phyloP scores from a whole-genome alignment of 2,113 vertebrate species.

The Myocastor coypus region DNA sequence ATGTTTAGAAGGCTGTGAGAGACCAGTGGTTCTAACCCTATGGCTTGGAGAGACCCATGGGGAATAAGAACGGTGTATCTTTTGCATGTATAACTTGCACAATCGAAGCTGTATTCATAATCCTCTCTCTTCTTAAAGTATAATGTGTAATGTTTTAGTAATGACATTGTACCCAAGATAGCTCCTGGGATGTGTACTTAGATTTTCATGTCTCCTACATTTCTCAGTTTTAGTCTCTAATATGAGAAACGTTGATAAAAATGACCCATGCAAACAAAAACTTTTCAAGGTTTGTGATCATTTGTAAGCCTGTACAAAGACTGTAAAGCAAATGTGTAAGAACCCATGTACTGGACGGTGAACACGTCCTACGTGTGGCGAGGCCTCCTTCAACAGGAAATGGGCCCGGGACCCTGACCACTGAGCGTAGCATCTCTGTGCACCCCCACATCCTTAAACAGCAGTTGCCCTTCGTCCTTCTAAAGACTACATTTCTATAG shows the following conservation, averaged over 20 bases:
- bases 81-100: not conserved
- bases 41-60: not conserved
- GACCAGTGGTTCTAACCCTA: conserved; percentile 34
- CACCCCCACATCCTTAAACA: not conserved
- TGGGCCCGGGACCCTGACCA: not conserved
- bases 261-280: not conserved
- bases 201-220: not conserved
- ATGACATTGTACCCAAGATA: not conserved
- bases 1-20: not conserved
- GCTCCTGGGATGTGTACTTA: not conserved
- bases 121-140: not conserved
- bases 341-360: not conserved
- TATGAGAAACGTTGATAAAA: not conserved
- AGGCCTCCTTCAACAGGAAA: not conserved
- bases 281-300: not conserved
- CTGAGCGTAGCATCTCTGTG: not conserved
- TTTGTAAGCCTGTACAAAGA: not conserved
- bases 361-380: not conserved
- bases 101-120: not conserved
- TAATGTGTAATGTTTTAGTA: not conserved
- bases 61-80: not conserved
- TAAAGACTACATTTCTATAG: not conserved
- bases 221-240: conserved; percentile 15
- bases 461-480: not conserved
- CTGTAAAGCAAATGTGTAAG: not conserved